Percentiles rank a stretch among this genome's conserved stretches.
Conservation (phyloP, 2,888 invertebrate genomes). For the Eristalis intricaria region DNA sequence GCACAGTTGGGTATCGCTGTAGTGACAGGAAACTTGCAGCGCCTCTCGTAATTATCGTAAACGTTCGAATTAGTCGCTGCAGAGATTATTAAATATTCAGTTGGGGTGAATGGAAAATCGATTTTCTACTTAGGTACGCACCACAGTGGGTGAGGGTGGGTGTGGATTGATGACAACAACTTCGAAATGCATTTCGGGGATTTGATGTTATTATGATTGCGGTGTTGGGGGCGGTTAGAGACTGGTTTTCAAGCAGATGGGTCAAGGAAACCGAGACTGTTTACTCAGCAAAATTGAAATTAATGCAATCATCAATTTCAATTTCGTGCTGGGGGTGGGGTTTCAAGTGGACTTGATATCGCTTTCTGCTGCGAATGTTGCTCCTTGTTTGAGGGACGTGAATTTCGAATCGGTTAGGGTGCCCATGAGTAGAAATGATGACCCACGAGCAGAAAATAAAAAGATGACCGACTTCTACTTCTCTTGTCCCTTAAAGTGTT, state of each 20-base stretch:
- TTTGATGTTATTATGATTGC: neutral
- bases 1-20: neutral
- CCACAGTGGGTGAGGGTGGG: neutral
- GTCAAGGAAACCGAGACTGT: neutral
- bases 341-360: neutral
- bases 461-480: too few species aligned
- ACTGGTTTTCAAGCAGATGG: neutral
- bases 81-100: conserved; percentile 23
- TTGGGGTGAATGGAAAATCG: conserved; percentile 11
- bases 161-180: neutral
- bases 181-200: neutral
- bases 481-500: too few species aligned
- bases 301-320: neutral
- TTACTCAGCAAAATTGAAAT: neutral
- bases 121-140: neutral
- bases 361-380: too few species aligned
- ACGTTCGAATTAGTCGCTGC: conserved; percentile 4
- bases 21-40: neutral
- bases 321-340: neutral
- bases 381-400: too few species aligned
- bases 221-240: neutral
- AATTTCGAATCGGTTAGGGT: too few species aligned
- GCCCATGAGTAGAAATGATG: too few species aligned
- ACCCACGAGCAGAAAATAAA: too few species aligned
- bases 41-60: conserved; percentile 20